These are phyloP conservation scores for Synanthedon formicaeformis DNA, from an alignment of 2,888 invertebrate genomes.

Conservation along the genomic window DNA sequence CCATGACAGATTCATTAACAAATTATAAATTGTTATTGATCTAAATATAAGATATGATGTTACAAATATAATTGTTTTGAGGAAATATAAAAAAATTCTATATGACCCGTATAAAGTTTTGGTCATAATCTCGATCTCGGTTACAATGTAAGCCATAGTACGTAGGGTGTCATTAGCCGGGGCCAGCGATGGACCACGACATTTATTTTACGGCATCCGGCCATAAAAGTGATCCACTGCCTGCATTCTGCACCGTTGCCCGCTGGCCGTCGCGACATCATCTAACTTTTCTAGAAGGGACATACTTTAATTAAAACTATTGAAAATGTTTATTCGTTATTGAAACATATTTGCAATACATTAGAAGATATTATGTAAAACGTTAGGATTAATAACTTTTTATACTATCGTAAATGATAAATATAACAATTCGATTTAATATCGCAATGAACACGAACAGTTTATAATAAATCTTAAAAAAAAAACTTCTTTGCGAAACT, in stretches of 20 bases:
- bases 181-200: constrained; percentile 63
- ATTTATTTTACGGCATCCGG: constrained; percentile 71
- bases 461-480: too few species aligned
- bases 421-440: too few species aligned
- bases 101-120: neutral
- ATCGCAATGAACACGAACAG: too few species aligned
- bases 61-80: neutral
- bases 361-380: too few species aligned
- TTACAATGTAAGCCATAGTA: constrained; percentile 34
- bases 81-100: neutral
- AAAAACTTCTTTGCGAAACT: too few species aligned
- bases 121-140: constrained; percentile 9
- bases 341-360: too few species aligned
- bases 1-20: too few species aligned
- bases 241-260: constrained; percentile 62
- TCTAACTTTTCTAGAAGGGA: constrained; percentile 18
- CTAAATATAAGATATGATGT: neutral
- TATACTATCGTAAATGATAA: too few species aligned
- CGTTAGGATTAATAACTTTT: too few species aligned
- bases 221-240: constrained; percentile 70
- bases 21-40: too few species aligned
- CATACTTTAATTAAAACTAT: neutral
- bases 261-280: constrained; percentile 17
- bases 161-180: constrained; percentile 58
- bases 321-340: too few species aligned